Conservation (phyloP, 2,888 invertebrate genomes). For the Rhorus exstirpatorius region DNA sequence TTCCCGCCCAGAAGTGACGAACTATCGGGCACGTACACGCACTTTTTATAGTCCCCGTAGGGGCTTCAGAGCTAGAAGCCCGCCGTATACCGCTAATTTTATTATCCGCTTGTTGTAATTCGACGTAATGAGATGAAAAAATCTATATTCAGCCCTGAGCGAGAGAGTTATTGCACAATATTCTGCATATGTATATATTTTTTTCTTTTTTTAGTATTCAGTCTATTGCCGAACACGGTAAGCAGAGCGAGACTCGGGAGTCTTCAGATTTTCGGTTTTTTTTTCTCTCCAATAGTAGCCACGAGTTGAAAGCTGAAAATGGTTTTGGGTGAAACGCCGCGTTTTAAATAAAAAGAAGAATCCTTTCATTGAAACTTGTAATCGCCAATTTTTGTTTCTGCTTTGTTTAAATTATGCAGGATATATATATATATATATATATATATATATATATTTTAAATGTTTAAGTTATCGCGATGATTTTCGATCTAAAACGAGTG, state of each 20-base stretch:
- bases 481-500: neutral
- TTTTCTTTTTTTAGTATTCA: slow-evolving; percentile 30
- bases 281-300: too few relatives aligned
- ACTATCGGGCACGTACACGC: slow-evolving; percentile 53
- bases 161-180: slow-evolving; percentile 41
- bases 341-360: too few relatives aligned
- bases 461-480: too few relatives aligned
- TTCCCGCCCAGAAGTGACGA: slow-evolving; percentile 86
- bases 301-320: too few relatives aligned
- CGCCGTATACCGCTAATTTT: slow-evolving; percentile 77
- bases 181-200: neutral
- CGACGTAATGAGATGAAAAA: slow-evolving; percentile 79
- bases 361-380: too few relatives aligned
- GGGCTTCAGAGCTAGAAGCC: slow-evolving; percentile 84
- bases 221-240: slow-evolving; percentile 5
- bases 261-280: neutral
- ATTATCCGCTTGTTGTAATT: slow-evolving; percentile 81
- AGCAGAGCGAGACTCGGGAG: neutral
- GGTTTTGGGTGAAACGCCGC: too few relatives aligned
- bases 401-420: too few relatives aligned
- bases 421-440: too few relatives aligned
- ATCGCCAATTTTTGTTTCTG: too few relatives aligned
- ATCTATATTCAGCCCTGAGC: slow-evolving; percentile 4
- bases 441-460: too few relatives aligned
- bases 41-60: slow-evolving; percentile 81